Evolutionary conservation across 1,140 invertebrate genomes (phyloP), one percentile per base, ranked within the genome.

Genomic region (Drosophila punjabiensis): DNA sequence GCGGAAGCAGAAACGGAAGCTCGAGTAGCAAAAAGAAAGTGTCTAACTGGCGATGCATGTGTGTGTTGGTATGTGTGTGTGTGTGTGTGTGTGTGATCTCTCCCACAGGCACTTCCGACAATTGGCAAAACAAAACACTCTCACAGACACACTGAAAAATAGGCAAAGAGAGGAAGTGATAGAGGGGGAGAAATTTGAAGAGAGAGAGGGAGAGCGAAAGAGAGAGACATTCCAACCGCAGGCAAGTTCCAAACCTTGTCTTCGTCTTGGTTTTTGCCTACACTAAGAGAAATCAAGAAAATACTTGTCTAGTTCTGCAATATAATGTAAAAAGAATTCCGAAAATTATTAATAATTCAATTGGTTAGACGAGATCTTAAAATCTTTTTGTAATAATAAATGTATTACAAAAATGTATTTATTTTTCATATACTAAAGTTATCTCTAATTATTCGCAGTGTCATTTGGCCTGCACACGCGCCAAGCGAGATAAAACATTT

Each of bases 21-120:
- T 79, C 85, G 76, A 88, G 85, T 81, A 88, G 85, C 85, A 88
- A 89, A 65, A 89, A 89, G 81, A 89, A 89, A 89, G 85, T 89
- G 85, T 89, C 81, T 88, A 89, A 88, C 85, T 89, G 85, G 68
- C 85, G 66, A 20, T 39, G 32, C 61, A 24, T 68, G 30, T 61
- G 33, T 70, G 43, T 50, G 47, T 83, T n/a, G n/a, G n/a, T n/a
- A n/a, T n/a, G n/a, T 68, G 30, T 61, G 33, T 68, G 30, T 61
- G 33, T 82, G 61, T 70, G 43, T 70, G 43, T 50, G 47, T 83
- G 65, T 60, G 60, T 84, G 77, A 81, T 82, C 64, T 37, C 45
- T 47, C 37, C 77, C 77, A 83, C 67, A 70, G 84, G 81, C 85
- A 89, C 85, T 89, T 89, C 86, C 85, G 85, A 89, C 85, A 89